phyloP scores from a whole-genome alignment of 1,140 invertebrate genomes.

The Drosophila fuyamai region DNA sequence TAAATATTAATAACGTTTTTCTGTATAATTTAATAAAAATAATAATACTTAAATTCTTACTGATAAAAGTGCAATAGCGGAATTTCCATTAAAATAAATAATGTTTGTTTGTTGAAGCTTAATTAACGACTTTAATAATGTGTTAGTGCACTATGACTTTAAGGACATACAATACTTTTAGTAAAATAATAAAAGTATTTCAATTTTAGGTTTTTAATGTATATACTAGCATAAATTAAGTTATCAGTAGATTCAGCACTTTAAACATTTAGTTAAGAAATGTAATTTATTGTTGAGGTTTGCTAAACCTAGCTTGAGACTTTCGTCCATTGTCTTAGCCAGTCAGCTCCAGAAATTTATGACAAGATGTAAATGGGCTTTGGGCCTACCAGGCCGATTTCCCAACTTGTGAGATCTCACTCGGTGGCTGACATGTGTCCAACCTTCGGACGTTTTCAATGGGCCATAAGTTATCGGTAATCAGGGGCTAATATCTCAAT shows the following conservation, averaged over 20 bases:
- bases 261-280: background rate
- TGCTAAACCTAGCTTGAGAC: background rate
- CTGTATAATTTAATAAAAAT: no score
- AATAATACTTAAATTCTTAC: no score
- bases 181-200: no score
- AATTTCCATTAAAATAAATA: no score
- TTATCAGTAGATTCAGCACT: background rate
- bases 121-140: no score
- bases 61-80: no score
- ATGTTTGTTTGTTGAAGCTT: no score
- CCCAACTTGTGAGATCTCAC: constrained; percentile 9
- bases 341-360: constrained; percentile 1
- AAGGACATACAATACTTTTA: no score
- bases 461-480: constrained; percentile 47
- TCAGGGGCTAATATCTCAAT: constrained; percentile 24
- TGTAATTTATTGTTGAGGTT: background rate
- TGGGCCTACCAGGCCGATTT: background rate
- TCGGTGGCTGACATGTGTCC: constrained; percentile 11
- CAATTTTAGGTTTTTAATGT: no score
- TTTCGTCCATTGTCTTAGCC: constrained; percentile 7
- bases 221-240: no score
- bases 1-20: no score
- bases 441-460: constrained; percentile 50
- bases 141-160: no score
- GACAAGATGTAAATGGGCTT: constrained; percentile 12